phyloP scores from a whole-genome alignment of 2,888 invertebrate species.

The Andrena praecox region DNA sequence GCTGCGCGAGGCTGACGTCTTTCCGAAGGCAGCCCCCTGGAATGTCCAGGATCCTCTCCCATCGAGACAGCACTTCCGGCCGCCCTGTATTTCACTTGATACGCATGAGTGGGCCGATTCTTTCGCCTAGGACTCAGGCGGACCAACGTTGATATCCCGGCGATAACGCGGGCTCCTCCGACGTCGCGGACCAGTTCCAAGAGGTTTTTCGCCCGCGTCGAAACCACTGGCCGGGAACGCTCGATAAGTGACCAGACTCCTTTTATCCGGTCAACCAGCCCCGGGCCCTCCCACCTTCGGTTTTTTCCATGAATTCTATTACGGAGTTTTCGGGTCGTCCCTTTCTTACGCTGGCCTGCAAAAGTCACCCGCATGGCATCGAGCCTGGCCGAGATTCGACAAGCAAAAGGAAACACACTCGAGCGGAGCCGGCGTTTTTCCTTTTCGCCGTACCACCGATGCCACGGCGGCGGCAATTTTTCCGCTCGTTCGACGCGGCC shows the following conservation, averaged over 20 bases:
- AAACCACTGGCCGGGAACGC: conserved; percentile 62
- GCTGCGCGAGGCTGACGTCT: conserved; percentile 51
- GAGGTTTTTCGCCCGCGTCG: conserved; percentile 33
- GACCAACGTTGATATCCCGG: conserved; percentile 38
- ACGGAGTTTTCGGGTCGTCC: conserved; percentile 29
- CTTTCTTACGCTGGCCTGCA: conserved; percentile 62
- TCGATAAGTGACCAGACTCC: conserved; percentile 61
- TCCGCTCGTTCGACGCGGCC: conserved; percentile 14
- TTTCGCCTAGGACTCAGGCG: conserved; percentile 11
- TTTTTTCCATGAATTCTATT: conserved; percentile 46
- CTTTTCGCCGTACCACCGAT: conserved; percentile 4
- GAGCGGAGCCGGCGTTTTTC: conserved; percentile 30
- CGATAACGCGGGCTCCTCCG: conserved; percentile 43
- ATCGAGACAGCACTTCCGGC: conserved; percentile 63
- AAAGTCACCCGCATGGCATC: conserved; percentile 54
- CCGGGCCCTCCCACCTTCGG: conserved; percentile 15
- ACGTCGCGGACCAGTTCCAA: conserved; percentile 18
- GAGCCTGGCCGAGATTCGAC: conserved; percentile 49
- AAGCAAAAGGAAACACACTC: conserved; percentile 49
- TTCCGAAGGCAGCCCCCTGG: conserved; percentile 30
- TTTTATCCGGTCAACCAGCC: conserved; percentile 41
- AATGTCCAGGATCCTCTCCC: conserved; percentile 59
- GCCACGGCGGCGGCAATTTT: conserved; percentile 33
- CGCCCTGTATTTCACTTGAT: conserved; percentile 60
- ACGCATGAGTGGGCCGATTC: conserved; percentile 60